Evolutionary conservation across 53 echinoderm and acorn worm species (phyloP).

Genomic region (Zoroaster sp.): DNA sequence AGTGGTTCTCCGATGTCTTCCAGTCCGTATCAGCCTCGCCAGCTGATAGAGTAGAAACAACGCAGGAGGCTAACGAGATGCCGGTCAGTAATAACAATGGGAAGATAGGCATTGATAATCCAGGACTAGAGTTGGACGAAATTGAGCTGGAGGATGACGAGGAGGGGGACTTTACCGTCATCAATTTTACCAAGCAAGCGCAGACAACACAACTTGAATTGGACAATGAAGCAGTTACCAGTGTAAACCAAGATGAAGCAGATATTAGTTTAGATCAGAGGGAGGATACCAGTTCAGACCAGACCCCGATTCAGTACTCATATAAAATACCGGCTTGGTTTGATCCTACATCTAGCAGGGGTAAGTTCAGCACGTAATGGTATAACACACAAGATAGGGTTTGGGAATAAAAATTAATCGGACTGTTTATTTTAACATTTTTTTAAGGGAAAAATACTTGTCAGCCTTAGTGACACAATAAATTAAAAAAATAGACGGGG

Average conservation of each 20-base stretch:
- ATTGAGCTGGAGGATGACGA: background rate
- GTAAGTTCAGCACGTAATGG: conserved; percentile 7
- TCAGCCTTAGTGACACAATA: background rate
- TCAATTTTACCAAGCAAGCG: too few species aligned
- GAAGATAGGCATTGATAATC: background rate
- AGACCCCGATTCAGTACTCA: background rate
- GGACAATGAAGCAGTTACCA: background rate
- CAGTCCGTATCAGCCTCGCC: background rate
- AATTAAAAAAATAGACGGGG: too few species aligned
- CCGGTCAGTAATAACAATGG: background rate
- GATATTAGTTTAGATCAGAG: background rate
- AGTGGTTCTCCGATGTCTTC: background rate
- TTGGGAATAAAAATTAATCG: too few species aligned
- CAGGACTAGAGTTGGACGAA: background rate
- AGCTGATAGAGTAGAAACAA: background rate
- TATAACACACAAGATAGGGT: too few species aligned
- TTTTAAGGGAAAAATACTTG: too few species aligned
- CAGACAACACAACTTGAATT: too few species aligned
- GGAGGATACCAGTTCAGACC: background rate
- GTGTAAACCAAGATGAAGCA: background rate
- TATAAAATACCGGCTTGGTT: conserved; percentile 16
- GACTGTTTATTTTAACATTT: too few species aligned
- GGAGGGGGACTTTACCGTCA: background rate
- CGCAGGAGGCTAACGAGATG: background rate
- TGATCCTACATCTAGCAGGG: background rate